Evolutionary conservation across 2,797 vertebrate species (phyloP), one percentile per base, ranked within the genome.

Genomic region (Coracias cyanogaster): DNA sequence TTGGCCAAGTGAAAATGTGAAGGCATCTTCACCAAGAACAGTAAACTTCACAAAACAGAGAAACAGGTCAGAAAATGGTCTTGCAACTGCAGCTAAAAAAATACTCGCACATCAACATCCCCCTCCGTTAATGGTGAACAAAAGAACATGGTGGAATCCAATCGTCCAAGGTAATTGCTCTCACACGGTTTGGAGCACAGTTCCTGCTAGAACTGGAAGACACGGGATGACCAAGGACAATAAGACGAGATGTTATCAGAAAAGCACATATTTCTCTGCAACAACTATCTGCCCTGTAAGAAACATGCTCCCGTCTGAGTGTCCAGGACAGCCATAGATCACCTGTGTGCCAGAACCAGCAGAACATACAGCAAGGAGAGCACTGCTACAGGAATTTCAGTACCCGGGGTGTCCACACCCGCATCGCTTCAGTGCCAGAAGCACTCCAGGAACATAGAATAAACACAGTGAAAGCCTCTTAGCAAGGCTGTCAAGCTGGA

Each of bases 291-390:
- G 3, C 28, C 29, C 3, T 2, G 7, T 7, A 18, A 15, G 58
- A 24, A 70, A 11, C 33, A 4, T 2, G 14, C 28, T 37, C 43
- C 64, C 1, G 19, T 4, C 64, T 28, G 41, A 26, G 35, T 1
- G 0, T 3, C 31, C 65, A 21, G 72, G 45, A 26, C 49, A 57
- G 49, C 2, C 2, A 0, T 1, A 7, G 48, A 29, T 0, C 0
- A 2, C 8, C 82, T 3, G n/a, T 4, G 12, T 2, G 26, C 41
- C 2, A 8, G 43, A 6, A 8, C 37, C 6, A 3, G 67, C 51
- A 31, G 41, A 82, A 11, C 16, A 2, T 1, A 5, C 39, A 19
- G 41, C n/a, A 5, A 5, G 67, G 17, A 12, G 37, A 70, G 82
- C 1, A 71, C 82, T 24, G 84, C 57, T 29, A 17, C 64, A 21